Evolutionary conservation across 2,888 invertebrate genomes (phyloP), one percentile per base, ranked within the genome.

Genomic region (Chrysolina americana): DNA sequence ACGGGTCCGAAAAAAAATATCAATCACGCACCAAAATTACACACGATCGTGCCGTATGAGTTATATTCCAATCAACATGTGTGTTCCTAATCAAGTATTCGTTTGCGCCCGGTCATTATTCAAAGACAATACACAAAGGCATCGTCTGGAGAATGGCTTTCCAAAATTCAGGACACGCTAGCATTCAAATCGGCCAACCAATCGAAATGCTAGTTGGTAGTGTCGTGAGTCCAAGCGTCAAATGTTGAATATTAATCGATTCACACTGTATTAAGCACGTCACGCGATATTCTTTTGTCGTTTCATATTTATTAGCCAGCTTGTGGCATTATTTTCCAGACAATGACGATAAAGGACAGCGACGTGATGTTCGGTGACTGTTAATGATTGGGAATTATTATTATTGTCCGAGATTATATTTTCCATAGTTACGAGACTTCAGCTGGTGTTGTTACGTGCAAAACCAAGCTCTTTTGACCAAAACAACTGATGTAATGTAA

Each of bases 1-100:
- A 36, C 8, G 36, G 36, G 8, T 0, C 36, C 8, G 8, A 36
- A 28, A 59, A 59, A 13, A 36, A 23, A 59, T 36, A 36, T 36
- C 59, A 15, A 15, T 28, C 59, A 59, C 11, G 59, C n/a, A 19
- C 28, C n/a, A 28, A n/a, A 59, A 59, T 28, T n/a, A 59, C 59
- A 23, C 28, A 17, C 28, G 59, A 15, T 28, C 28, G 59, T 6
- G 5, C 15, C n/a, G 13, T 59, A 59, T 28, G 59, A 59, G 28
- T 83, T 84, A 84, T 84, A 83, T 82, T 75, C 72, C 79, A 71
- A 85, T 86, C 86, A 79, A 82, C 84, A 83, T 85, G 84, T 85
- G 84, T 83, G 85, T 85, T 81, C 85, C 53, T 83, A 84, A 85
- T 85, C 83, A 84, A 76, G 80, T 83, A 85, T 85, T 82, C 85